Conservation (phyloP, 2,113 vertebrate species). For the Xenus cinereus region DNA sequence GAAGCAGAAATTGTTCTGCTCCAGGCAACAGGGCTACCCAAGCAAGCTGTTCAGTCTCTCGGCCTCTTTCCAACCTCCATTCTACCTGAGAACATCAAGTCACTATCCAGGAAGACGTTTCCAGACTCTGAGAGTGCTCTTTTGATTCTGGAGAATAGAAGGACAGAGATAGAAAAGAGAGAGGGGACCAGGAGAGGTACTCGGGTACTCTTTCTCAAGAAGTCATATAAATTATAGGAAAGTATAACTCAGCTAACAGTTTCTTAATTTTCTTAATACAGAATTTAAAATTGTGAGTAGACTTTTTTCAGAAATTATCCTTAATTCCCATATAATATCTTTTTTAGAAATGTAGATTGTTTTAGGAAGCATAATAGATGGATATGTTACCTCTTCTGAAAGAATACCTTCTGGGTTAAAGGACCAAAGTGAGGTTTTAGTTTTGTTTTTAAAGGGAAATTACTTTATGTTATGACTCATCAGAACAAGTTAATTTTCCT, state of each 20-base stretch:
- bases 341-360: background rate
- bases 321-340: background rate
- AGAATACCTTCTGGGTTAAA: constrained; percentile 28
- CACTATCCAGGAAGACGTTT: background rate
- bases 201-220: background rate
- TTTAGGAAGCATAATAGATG: background rate
- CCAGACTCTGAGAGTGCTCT: background rate
- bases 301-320: background rate
- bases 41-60: background rate
- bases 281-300: background rate
- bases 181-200: background rate
- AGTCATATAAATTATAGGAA: background rate
- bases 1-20: background rate
- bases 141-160: background rate
- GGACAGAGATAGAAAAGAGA: background rate
- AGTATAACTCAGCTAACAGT: background rate
- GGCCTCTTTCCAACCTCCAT: background rate
- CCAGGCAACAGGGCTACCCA: background rate
- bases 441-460: constrained; percentile 64
- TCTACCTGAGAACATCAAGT: background rate
- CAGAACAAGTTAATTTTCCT: constrained; percentile 60
- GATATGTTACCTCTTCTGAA: constrained; percentile 34
- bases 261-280: background rate
- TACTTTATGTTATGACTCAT: constrained; percentile 67
- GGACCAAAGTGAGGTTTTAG: constrained; percentile 21